A percentile compares a stretch with the other conserved stretches of the same genome.
These are phyloP conservation scores for Anhinga rufa DNA, from an alignment of 2,113 vertebrate genomes.

Conservation along the genomic window DNA sequence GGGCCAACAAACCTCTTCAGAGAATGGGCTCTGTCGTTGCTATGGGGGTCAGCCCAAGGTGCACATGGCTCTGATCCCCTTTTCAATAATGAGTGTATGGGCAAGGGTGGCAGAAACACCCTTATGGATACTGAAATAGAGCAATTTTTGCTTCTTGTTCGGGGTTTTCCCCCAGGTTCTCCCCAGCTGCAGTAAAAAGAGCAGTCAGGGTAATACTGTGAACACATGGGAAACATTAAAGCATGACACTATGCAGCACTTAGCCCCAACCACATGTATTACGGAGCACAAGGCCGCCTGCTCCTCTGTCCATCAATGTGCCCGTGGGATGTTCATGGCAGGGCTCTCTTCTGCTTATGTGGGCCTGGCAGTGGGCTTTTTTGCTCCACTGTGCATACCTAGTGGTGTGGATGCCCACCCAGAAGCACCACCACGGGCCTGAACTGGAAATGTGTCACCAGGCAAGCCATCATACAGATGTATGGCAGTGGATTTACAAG, in stretches of 20 bases:
- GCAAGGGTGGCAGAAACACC: not conserved
- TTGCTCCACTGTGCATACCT: not conserved
- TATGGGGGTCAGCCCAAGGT: not conserved
- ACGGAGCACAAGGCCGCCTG: not conserved
- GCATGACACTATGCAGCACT: not conserved
- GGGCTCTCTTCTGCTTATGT: not conserved
- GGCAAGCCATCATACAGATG: not conserved
- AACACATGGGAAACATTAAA: not conserved
- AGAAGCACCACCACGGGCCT: not conserved
- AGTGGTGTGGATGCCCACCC: not conserved
- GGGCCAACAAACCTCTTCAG: not conserved
- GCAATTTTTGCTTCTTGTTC: not conserved
- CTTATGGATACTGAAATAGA: not conserved
- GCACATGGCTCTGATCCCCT: not conserved
- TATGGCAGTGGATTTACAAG: not conserved
- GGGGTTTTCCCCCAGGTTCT: not conserved
- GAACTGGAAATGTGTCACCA: not conserved
- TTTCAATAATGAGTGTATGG: not conserved
- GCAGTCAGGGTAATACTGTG: fast-evolving
- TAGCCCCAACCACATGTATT: not conserved
- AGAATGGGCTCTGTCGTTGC: not conserved
- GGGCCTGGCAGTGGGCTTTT: not conserved
- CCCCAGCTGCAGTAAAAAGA: not conserved
- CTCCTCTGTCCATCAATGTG: not conserved
- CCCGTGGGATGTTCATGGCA: not conserved